Evolutionary conservation across 2,888 invertebrate species (phyloP), one percentile per base, ranked within the genome.

Genomic region (Luperina nickerlii): DNA sequence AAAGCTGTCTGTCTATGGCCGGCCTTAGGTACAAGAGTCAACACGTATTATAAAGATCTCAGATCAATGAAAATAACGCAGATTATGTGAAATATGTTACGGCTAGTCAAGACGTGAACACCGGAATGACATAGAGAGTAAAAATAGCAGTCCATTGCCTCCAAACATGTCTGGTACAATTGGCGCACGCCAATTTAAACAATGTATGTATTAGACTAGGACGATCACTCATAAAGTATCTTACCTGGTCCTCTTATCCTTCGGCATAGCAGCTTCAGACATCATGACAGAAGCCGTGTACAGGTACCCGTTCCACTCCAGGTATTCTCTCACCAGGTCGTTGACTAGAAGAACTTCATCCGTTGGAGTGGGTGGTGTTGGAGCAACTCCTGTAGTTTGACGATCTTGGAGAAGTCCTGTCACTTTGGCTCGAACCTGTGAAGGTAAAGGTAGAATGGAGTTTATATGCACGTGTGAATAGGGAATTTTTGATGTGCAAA

Each of bases 251-350:
- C 92, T 93, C 82, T 93, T 95, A 0, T 90, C 89, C 1, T 86
- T 88, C 0, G 95, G 92, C 93, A 96, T 90, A 0, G 92, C 94
- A 2, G 96, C 95, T 85, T 97, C 97, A 67, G 97, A 96, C 51
- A 93, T 90, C 94, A 97, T 95, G 51, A 97, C 97, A 0, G 96
- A 97, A 0, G 97, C 96, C 0, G 98, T 97, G 87, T 98, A 98
- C 48, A 97, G 95, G 88, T 98, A 98, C 0, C 98, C 98, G 88
- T 98, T 98, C 98, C 98, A 98, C 86, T 97, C 97, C 7, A 98
- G 92, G 90, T 98, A 98, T 91, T 98, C 98, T 79, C 97, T 94
- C 9, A 98, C 96, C 0, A 98, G 94, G 90, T 98, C 98, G 88
- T 98, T 98, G 67, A 98, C 95, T 1, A 98, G 93, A 62, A 97